These are phyloP conservation scores for Muscicapa adusta DNA, from an alignment of 2,113 vertebrate genomes.

Conservation along the genomic window DNA sequence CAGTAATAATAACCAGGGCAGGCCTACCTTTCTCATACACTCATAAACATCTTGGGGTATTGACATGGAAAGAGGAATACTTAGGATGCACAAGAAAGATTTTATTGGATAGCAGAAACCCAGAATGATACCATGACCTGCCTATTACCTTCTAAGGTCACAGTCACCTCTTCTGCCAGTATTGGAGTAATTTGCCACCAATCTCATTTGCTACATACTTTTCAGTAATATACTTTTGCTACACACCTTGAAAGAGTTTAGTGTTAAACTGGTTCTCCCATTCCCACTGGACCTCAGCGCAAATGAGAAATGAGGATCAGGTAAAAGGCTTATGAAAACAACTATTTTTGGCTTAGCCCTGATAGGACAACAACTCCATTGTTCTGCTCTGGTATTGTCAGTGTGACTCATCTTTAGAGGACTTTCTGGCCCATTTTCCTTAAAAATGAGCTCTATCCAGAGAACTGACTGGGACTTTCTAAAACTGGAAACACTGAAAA, in stretches of 20 bases:
- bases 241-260: neutral
- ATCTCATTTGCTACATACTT: neutral
- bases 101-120: neutral
- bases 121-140: neutral
- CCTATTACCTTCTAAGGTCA: neutral
- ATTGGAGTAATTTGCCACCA: neutral
- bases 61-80: neutral
- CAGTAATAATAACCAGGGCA: neutral
- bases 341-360: slow-evolving; percentile 30
- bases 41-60: neutral
- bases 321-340: slow-evolving; percentile 49
- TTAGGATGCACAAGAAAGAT: neutral
- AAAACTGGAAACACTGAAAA: neutral
- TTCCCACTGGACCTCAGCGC: neutral
- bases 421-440: slow-evolving; percentile 44
- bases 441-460: neutral
- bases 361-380: neutral
- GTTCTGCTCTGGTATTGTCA: neutral
- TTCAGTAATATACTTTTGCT: neutral
- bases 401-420: slow-evolving; percentile 31
- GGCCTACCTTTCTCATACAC: neutral
- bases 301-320: neutral
- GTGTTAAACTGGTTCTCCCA: neutral
- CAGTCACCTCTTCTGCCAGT: neutral
- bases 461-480: neutral